Base-by-base conservation (phyloP, 53 echinoderm and acorn worm genomes). In the Crossaster papposus region DNA sequence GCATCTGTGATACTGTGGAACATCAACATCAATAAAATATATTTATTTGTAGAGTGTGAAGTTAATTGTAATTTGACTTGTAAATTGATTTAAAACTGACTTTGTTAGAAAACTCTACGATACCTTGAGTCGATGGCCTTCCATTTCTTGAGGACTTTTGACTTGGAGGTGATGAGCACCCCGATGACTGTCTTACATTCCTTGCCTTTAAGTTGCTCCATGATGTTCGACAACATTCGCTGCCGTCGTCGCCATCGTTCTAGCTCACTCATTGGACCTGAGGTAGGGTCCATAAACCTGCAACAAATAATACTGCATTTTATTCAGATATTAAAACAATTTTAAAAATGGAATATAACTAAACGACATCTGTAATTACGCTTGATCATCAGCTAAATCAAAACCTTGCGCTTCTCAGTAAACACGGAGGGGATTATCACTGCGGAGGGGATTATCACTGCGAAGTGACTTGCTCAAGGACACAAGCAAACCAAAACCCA, bases 151-250 rank as follows among this genome's bases (percentile, higher is more conserved):
- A 98, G 93, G 65, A 93, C 91, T 88, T 98, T 98, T 5, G 98
- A 98, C 89, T 96, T 98, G 85, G 98, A 94, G 14, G 96, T 96
- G 84, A 98, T 98, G 58, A 98, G 96, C 22, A 98, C 98, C 85
- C 98, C 98, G 38, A 98, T 98, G 20, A 98, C 98, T 17, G 93
- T 96, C 96, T 98, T 98, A 79, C 98, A 98, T 75, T 98, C 98
- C 83, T 98, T 98, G 22, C 98, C 98, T 72, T 98, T 98, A 65
- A 98, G 88, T 79, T 98, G 98, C 78, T 98, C 98, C 90, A 98
- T 98, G 92, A 98, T 98, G 83, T 91, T 98, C 72, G 98, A 90
- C 51, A 98, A 82, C 98, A 98, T 98, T 28, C 96, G 83, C 93
- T 97, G 97, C 18, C 97, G 92, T 36, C 97, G 92, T 33, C 95